Conservation (phyloP, 2,113 vertebrate genomes). For the Astatotilapia flaviijosephi region DNA sequence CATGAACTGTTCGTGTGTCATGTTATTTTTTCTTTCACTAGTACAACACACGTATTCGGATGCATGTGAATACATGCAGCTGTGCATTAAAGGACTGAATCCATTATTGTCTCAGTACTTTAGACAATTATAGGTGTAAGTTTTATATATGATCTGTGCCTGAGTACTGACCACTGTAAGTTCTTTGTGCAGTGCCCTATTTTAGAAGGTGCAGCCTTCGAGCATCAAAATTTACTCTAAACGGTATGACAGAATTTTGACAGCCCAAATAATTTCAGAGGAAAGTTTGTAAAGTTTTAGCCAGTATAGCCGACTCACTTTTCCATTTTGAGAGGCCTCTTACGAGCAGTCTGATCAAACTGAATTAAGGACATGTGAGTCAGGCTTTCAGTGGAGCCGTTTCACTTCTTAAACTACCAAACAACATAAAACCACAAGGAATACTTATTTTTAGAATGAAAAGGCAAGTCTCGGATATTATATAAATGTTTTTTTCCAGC, state of each 20-base stretch:
- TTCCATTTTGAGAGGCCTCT: neutral
- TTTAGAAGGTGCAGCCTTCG: neutral
- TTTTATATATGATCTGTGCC: neutral
- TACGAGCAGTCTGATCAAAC: conserved; percentile 7
- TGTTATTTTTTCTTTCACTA: neutral
- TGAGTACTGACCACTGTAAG: neutral
- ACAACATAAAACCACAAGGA: conserved; percentile 3
- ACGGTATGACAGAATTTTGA: neutral
- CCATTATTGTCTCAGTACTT: neutral
- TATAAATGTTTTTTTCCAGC: neutral
- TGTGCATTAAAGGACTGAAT: neutral
- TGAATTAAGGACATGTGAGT: conserved; percentile 21
- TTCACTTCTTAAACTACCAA: neutral
- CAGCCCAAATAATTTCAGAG: neutral
- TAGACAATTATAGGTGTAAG: neutral
- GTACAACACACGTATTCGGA: neutral
- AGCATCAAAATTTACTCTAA: neutral
- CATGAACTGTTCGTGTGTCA: neutral
- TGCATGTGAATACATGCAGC: neutral
- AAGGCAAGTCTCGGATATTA: conserved; percentile 13
- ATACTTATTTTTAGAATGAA: conserved; percentile 21
- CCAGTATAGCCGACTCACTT: neutral
- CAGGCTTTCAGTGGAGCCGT: neutral
- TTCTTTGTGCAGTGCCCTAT: neutral
- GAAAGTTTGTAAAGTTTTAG: conserved; percentile 6